These are phyloP conservation scores for Rhyacophila evoluta DNA, from an alignment of 2,888 invertebrate species.

Conservation along the genomic window DNA sequence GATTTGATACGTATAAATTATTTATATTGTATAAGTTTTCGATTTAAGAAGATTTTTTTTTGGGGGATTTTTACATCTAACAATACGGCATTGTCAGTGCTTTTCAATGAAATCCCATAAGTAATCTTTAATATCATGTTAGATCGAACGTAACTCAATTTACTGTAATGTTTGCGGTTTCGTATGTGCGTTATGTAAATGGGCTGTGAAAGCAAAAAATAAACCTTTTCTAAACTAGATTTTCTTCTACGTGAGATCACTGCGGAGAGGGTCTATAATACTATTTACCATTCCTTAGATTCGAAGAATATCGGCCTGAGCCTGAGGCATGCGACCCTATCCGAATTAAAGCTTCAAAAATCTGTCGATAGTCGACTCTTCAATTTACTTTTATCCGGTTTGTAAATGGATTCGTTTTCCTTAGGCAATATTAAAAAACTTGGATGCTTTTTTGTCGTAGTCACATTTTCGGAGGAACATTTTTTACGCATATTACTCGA, in stretches of 20 bases:
- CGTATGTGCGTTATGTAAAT: conserved; percentile 3
- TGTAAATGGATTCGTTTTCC: conserved; percentile 1
- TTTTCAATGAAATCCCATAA: too few relatives aligned
- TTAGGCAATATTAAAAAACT: not conserved
- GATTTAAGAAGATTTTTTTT: too few relatives aligned
- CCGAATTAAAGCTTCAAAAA: conserved; percentile 15
- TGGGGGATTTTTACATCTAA: too few relatives aligned
- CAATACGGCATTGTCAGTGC: too few relatives aligned
- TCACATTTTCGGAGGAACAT: too few relatives aligned
- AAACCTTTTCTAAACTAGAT: conserved; percentile 19
- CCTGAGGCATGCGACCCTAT: not conserved
- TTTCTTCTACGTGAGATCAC: conserved; percentile 11
- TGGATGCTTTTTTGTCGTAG: too few relatives aligned
- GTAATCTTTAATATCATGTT: not conserved
- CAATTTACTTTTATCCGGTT: conserved; percentile 13
- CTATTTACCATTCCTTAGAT: conserved; percentile 18
- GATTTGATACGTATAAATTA: too few relatives aligned
- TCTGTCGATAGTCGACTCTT: conserved; percentile 4
- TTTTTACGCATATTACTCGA: too few relatives aligned
- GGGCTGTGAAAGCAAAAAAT: conserved; percentile 22
- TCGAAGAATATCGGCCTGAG: conserved; percentile 2
- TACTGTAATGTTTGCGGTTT: conserved; percentile 9
- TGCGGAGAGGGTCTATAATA: conserved; percentile 3
- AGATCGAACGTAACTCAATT: not conserved
- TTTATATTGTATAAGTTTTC: too few relatives aligned